Evolutionary conservation across 2,113 vertebrate genomes (phyloP).

Genomic region (Rhinoderma darwinii): DNA sequence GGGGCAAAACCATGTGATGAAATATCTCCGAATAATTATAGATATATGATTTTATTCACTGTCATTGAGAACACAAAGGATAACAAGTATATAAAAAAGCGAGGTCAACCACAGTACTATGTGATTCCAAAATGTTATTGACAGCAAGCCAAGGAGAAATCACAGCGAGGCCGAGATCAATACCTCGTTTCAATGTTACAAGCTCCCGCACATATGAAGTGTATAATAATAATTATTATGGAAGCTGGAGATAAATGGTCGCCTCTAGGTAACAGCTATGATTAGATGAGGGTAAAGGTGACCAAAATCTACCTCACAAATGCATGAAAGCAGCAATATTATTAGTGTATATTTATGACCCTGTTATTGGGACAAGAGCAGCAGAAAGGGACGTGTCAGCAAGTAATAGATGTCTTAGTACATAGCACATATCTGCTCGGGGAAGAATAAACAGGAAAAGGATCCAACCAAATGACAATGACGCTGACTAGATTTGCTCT

Average conservation of each 20-base stretch:
- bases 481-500: too few species aligned
- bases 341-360: slow-evolving; percentile 47
- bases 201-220: slow-evolving; percentile 90
- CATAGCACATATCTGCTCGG: neutral
- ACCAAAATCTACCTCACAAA: slow-evolving; percentile 62
- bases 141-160: slow-evolving; percentile 95
- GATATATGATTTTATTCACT: neutral
- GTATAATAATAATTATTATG: slow-evolving; percentile 91
- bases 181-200: slow-evolving; percentile 96
- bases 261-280: slow-evolving; percentile 98
- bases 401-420: neutral
- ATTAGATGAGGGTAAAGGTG: slow-evolving; percentile 97
- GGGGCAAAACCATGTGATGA: too few species aligned
- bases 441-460: neutral
- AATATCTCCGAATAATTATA: neutral
- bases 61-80: neutral
- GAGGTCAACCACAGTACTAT: slow-evolving; percentile 94
- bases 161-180: slow-evolving; percentile 98
- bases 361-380: slow-evolving; percentile 30
- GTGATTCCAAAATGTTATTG: slow-evolving; percentile 92
- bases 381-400: slow-evolving; percentile 18
- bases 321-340: slow-evolving; percentile 41
- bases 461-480: neutral
- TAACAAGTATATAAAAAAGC: slow-evolving; percentile 70
- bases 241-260: slow-evolving; percentile 89